phyloP scores from a whole-genome alignment of 2,113 vertebrate species.

The Climacteris rufus region DNA sequence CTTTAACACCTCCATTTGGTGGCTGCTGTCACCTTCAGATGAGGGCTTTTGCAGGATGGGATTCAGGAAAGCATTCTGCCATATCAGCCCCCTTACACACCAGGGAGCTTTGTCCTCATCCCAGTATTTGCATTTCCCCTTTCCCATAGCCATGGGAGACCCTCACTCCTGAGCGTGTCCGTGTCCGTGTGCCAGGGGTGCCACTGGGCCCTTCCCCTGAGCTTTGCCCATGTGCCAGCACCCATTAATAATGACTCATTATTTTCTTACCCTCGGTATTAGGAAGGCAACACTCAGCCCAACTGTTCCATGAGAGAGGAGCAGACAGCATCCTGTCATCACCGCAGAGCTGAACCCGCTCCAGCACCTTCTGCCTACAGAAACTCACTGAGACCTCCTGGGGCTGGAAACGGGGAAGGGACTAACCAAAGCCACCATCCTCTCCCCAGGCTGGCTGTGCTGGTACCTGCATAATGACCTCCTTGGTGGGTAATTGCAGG shows the following conservation, averaged over 20 bases:
- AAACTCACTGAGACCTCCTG: not conserved
- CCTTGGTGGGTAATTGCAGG: not conserved
- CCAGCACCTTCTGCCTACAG: not conserved
- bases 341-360: not conserved
- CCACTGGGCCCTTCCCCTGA: not conserved
- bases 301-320: not conserved
- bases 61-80: not conserved
- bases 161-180: accelerated
- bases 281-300: not conserved
- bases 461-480: not conserved
- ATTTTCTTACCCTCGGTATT: not conserved
- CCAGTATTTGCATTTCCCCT: not conserved
- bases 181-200: not conserved
- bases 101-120: not conserved
- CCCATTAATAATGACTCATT: not conserved
- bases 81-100: accelerated
- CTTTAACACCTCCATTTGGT: conserved; percentile 48
- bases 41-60: not conserved
- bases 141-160: accelerated
- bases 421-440: not conserved
- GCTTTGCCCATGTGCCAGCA: not conserved
- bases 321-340: not conserved
- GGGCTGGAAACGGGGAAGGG: not conserved
- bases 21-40: conserved; percentile 57
- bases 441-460: not conserved